A percentile compares a stretch with the other conserved stretches of the same genome.
phyloP scores from a whole-genome alignment of 2,797 vertebrate genomes.

The Melanogrammus aeglefinus region DNA sequence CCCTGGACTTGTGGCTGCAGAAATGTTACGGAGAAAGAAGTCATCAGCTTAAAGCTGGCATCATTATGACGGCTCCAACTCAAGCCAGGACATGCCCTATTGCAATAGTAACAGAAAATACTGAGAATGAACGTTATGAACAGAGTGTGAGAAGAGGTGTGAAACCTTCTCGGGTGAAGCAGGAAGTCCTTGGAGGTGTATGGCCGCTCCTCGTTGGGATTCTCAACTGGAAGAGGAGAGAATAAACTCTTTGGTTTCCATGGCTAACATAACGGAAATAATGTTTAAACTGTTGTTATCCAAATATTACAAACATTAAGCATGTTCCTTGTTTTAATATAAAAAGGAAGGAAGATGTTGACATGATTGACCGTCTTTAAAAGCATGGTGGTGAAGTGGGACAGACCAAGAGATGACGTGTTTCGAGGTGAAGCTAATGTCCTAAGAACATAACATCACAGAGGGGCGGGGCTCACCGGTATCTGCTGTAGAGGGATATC shows the following conservation, averaged over 20 bases:
- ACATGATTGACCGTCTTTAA: slow-evolving; percentile 41
- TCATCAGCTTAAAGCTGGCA: not conserved
- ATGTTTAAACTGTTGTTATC: slow-evolving; percentile 44
- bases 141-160: slow-evolving; percentile 29
- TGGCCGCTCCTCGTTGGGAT: slow-evolving; percentile 89
- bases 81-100: not conserved
- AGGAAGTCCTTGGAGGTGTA: slow-evolving; percentile 98
- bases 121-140: slow-evolving; percentile 24
- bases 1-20: slow-evolving; percentile 90
- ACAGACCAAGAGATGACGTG: slow-evolving; percentile 13
- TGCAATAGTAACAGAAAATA: slow-evolving; percentile 11
- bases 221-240: slow-evolving; percentile 85
- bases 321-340: slow-evolving; percentile 26
- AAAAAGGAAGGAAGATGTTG: too few species aligned
- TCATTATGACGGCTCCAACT: not conserved
- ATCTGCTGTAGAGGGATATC: slow-evolving; percentile 94
- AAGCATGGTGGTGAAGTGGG: slow-evolving; percentile 49
- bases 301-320: slow-evolving; percentile 48
- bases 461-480: slow-evolving; percentile 72
- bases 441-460: not conserved
- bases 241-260: slow-evolving; percentile 29
- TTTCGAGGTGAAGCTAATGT: slow-evolving; percentile 22
- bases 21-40: slow-evolving; percentile 17
- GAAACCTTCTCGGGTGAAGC: slow-evolving; percentile 95
- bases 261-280: slow-evolving; percentile 16